phyloP scores from a whole-genome alignment of 2,113 vertebrate genomes.

The Psittacus erithacus region DNA sequence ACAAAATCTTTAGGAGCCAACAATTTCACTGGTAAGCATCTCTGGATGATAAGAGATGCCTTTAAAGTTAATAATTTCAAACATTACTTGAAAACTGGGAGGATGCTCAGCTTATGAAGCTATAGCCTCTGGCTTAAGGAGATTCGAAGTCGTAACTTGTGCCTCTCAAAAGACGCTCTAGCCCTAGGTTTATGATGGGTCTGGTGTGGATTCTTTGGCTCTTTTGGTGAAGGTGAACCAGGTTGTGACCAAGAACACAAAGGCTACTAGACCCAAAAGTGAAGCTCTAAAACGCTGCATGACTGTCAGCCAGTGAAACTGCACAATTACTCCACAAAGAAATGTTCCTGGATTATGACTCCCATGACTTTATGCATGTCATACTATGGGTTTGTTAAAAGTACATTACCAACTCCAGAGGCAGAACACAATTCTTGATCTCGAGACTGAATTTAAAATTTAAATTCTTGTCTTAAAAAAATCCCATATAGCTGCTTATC shows the following conservation, averaged over 20 bases:
- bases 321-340: not conserved
- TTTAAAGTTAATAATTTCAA: not conserved
- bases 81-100: not conserved
- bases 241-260: not conserved
- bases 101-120: not conserved
- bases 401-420: not conserved
- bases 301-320: not conserved
- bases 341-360: not conserved
- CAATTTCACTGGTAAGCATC: not conserved
- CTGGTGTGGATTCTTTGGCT: not conserved
- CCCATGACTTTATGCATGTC: not conserved
- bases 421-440: not conserved
- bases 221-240: not conserved
- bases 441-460: not conserved
- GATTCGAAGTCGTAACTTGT: not conserved
- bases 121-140: not conserved
- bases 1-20: not conserved
- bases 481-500: not conserved
- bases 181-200: not conserved
- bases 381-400: not conserved
- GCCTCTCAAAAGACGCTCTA: not conserved
- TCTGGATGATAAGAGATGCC: not conserved
- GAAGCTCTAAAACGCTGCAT: not conserved
- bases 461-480: not conserved
- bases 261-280: not conserved